A percentile compares a stretch with the other conserved stretches of the same genome.
Evolutionary conservation across 2,113 vertebrate genomes (phyloP).

Genomic region (Neotoma lepida): DNA sequence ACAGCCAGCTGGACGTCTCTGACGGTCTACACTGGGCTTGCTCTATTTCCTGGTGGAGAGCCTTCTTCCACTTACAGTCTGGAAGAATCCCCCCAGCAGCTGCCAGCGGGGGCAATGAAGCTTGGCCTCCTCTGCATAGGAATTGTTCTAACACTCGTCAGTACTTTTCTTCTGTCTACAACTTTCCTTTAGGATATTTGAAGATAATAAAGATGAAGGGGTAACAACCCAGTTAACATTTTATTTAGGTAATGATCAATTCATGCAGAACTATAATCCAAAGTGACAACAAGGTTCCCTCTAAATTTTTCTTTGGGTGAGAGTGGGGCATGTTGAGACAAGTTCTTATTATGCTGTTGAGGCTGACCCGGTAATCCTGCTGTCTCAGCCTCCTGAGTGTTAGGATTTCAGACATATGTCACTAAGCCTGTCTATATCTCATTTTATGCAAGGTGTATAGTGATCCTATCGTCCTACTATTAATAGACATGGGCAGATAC

Average conservation of each 20-base stretch:
- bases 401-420: neutral
- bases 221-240: neutral
- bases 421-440: neutral
- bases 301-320: neutral
- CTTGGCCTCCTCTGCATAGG: neutral
- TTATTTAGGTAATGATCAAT: neutral
- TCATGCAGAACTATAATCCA: neutral
- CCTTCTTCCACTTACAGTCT: neutral
- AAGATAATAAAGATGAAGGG: neutral
- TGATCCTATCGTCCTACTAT: neutral
- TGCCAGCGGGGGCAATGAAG: neutral
- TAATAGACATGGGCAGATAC: neutral
- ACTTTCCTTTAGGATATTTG: constrained; percentile 15
- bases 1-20: neutral
- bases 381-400: neutral
- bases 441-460: neutral
- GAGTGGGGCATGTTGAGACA: neutral
- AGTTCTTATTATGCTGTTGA: neutral
- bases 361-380: neutral
- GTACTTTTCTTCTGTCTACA: neutral
- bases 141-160: neutral
- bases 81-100: neutral
- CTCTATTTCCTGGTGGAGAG: no score
- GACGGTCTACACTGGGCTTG: neutral
- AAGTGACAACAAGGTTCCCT: neutral